Evolutionary conservation across 2,888 invertebrate genomes (phyloP), one percentile per base, ranked within the genome.

Genomic region (Xestia c-nigrum): DNA sequence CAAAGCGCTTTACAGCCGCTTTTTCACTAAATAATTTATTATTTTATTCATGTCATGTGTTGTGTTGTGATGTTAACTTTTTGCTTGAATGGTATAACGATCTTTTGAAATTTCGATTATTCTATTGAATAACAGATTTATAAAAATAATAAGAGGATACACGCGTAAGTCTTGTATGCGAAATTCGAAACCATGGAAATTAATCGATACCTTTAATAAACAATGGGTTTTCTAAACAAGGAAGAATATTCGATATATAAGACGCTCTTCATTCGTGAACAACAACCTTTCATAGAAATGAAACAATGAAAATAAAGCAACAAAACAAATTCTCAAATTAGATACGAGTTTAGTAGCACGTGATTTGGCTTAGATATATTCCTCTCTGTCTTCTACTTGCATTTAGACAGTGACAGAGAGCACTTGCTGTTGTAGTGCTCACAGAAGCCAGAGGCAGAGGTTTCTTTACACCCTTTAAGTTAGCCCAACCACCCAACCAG

Each of bases 1-100:
- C 85, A 79, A 88, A 89, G 85, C 88, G 88, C 83, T 90, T 89
- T 87, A 85, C 83, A 77, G 78, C 81, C 72, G 80, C 75, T 74
- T 85, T 87, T 86, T 83, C 81, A 73, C 76, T 67, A 61, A 19
- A 24, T 38, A 67, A 67, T 68, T 55, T 79, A 72, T 76, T 74
- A 67, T 75, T 24, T 40, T 65, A 50, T 71, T 65, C 31, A 21
- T 55, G 43, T 68, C 83, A 63, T 40, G 38, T 63, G 52, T 43
- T 40, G 38, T 63, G 52, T 43, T 46, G 21, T 63, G 4, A 24
- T 21, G 63, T 24, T 16, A 14, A 61, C 10, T 64, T 63, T 72
- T 66, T 61, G 9, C 38, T n/a, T 52, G 9, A 38, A 50, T 61
- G n/a, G 10, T 31, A 16, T 21, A 52, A 43, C 21, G 4, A 59